These are phyloP conservation scores for Sebastes goodei DNA, from an alignment of 2,797 vertebrate species.

Conservation along the genomic window DNA sequence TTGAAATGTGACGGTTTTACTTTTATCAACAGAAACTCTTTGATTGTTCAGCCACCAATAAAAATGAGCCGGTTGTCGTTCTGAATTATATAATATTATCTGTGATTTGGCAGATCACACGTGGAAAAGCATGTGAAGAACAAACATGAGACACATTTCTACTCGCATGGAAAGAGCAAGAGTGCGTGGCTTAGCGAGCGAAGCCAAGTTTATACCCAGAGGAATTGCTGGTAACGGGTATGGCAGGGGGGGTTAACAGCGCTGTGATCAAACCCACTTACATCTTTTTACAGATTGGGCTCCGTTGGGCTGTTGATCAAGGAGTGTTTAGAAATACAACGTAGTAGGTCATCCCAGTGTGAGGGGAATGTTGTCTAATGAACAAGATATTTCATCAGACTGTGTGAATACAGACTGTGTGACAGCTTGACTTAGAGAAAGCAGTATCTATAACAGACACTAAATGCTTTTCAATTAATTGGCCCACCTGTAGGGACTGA, in stretches of 20 bases:
- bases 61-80: slow-evolving; percentile 48
- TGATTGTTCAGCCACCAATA: slow-evolving; percentile 44
- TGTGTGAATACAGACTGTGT: background rate
- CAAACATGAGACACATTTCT: slow-evolving; percentile 61
- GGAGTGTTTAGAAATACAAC: slow-evolving; percentile 42
- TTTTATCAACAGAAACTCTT: slow-evolving; percentile 58
- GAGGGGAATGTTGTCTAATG: slow-evolving; percentile 10
- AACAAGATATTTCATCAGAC: slow-evolving; percentile 37
- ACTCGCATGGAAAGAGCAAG: slow-evolving; percentile 60
- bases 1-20: slow-evolving; percentile 5
- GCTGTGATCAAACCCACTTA: slow-evolving; percentile 68
- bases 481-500: slow-evolving; percentile 13
- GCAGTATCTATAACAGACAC: background rate
- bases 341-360: slow-evolving; percentile 30
- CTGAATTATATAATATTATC: slow-evolving; percentile 59
- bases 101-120: slow-evolving; percentile 68
- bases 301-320: slow-evolving; percentile 43
- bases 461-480: background rate
- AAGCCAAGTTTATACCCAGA: slow-evolving; percentile 67
- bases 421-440: slow-evolving; percentile 12
- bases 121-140: slow-evolving; percentile 53
- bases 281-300: slow-evolving; percentile 37
- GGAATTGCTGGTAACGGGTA: slow-evolving; percentile 57
- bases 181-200: slow-evolving; percentile 48
- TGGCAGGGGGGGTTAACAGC: slow-evolving; percentile 59